phyloP scores from a whole-genome alignment of 2,113 vertebrate genomes.

The Shinisaurus crocodilurus region DNA sequence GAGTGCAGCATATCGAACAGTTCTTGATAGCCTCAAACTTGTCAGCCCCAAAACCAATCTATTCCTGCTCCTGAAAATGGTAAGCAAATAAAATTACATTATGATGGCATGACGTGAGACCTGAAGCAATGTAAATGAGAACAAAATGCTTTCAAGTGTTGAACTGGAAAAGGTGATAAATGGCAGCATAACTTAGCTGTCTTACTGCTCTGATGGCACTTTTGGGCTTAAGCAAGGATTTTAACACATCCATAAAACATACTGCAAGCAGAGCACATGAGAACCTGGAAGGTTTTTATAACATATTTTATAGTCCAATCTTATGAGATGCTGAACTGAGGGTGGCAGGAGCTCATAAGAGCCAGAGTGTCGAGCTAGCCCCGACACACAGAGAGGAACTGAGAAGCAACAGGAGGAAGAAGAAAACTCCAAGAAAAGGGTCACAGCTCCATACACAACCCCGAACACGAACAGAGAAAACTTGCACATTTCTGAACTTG shows the following conservation, averaged over 20 bases:
- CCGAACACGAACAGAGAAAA: too few species aligned
- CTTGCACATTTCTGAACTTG: too few species aligned
- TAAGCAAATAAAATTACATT: constrained; percentile 38
- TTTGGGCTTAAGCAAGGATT: background rate
- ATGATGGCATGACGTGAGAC: constrained; percentile 24
- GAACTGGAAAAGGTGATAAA: background rate
- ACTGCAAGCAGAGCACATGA: background rate
- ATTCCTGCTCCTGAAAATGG: constrained; percentile 34
- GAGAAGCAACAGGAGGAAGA: background rate
- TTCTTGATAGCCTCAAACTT: constrained; percentile 39
- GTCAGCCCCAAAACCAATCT: constrained; percentile 34
- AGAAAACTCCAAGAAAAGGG: background rate
- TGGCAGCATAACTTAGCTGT: background rate
- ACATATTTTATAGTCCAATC: background rate
- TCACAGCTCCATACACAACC: too few species aligned
- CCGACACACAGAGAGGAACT: background rate
- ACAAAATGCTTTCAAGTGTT: constrained; percentile 1
- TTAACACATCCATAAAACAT: background rate
- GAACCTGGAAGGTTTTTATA: constrained; percentile 8
- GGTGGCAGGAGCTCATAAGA: background rate
- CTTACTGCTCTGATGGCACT: background rate
- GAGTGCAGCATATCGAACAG: constrained; percentile 31
- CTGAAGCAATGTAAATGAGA: constrained; percentile 34
- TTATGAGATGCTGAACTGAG: background rate
- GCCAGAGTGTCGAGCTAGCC: too few species aligned